phyloP scores from a whole-genome alignment of 1,140 invertebrate species.

The Diachasmimorpha longicaudata region DNA sequence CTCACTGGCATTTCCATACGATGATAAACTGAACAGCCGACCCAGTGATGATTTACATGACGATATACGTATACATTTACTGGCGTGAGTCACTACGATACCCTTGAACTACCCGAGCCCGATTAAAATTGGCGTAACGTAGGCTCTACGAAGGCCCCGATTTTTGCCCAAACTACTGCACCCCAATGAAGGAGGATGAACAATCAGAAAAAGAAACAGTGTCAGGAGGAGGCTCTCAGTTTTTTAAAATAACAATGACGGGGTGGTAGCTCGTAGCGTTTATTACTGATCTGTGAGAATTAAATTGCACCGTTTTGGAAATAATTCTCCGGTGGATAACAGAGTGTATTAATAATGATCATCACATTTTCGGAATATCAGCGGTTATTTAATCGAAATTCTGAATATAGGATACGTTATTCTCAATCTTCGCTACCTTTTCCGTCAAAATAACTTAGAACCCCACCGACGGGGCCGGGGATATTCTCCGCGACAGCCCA shows the following conservation, averaged over 20 bases:
- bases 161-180: background rate
- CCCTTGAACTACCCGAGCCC: background rate
- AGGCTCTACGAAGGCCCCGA: background rate
- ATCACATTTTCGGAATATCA: no score
- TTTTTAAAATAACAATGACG: no score
- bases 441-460: background rate
- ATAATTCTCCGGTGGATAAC: no score
- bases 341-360: no score
- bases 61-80: background rate
- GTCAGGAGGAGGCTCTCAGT: no score
- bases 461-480: background rate
- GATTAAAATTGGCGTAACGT: background rate
- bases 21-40: constrained; percentile 57
- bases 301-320: no score
- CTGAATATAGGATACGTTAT: no score
- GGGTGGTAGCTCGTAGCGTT: no score
- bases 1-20: constrained; percentile 59
- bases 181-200: background rate
- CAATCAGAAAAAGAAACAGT: no score
- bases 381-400: no score
- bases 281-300: no score
- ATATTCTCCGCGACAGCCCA: background rate
- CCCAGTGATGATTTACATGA: constrained; percentile 55
- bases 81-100: background rate
- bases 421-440: background rate